Base-by-base conservation (phyloP, 2,113 vertebrate species). In the Rattus rattus region DNA sequence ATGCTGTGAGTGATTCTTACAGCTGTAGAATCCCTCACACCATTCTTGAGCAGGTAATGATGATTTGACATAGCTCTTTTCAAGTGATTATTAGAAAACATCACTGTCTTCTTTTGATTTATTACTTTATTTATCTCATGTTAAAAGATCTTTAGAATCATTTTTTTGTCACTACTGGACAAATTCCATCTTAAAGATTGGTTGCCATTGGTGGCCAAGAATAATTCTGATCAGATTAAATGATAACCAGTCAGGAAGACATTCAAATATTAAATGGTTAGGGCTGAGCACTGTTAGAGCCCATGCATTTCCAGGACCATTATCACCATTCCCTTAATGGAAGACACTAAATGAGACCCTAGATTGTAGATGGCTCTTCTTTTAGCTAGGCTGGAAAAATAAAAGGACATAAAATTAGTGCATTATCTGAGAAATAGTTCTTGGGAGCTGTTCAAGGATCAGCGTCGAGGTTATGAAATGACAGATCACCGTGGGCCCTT, bases 61-160 rank as follows among this genome's bases (percentile, higher is more conserved):
- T 92, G 94, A 84, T 90, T 87, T 96, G 90, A 96, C 95, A 97
- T 94, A 88, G 87, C 76, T 92, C 70, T 91, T 81, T 72, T 88
- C 94, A 49, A 91, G 92, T 92, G 85, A 97, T 97, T 96, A 97
- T 96, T 90, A 90, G 92, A 95, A 97, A 97, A 96, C 97, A 97
- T 90, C 70, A n/a, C 96, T 97, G 91, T 85, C 92, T 91, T 96
- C 84, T 97, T 70, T 94, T 97, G 94, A 97, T 96, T 75, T 97
- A 91, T 83, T 97, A 92, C 94, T 96, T 97, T 97, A 97, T 98
- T 98, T 90, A 79, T 79, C 75, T 67, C 19, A 61, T 56, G 91
- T 97, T 97, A 93, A 98, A 97, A 97, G 93, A 98, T 95, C 91
- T 96, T 96, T 97, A 95, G 96, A 92, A 97, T 96, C 72, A 83